Evolutionary conservation across 2,888 invertebrate species (phyloP).

Genomic region (Hirtodrosophila confusa): DNA sequence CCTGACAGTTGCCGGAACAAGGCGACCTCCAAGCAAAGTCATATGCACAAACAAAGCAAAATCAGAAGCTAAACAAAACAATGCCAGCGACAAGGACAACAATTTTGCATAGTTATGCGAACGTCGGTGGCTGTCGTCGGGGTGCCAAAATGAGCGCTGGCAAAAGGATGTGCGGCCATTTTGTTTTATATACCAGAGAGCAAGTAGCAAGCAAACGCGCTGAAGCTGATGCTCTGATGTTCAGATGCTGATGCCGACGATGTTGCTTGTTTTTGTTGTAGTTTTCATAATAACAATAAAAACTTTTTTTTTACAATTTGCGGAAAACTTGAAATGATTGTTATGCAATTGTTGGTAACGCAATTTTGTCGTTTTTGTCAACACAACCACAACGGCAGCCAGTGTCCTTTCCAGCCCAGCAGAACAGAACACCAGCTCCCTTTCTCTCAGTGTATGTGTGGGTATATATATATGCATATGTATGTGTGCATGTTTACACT

Average conservation of each 20-base stretch:
- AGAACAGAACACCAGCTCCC: background rate
- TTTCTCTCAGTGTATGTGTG: background rate
- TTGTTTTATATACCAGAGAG: constrained; percentile 67
- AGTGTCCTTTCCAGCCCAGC: constrained; percentile 31
- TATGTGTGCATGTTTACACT: constrained; percentile 73
- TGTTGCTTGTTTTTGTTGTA: constrained; percentile 62
- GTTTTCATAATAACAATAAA: constrained; percentile 79
- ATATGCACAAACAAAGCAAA: constrained; percentile 69
- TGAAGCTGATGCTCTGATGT: constrained; percentile 19
- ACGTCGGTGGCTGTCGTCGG: constrained; percentile 55
- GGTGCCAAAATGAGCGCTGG: constrained; percentile 76
- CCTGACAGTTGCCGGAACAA: constrained; percentile 29
- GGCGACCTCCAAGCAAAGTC: constrained; percentile 76
- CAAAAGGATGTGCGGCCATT: constrained; percentile 79
- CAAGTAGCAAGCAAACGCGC: constrained; percentile 53
- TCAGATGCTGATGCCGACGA: constrained; percentile 41
- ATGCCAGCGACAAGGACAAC: constrained; percentile 58
- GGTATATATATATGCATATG: constrained; percentile 11
- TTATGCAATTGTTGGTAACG: constrained; percentile 79
- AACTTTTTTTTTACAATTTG: constrained; percentile 74
- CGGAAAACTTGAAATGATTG: constrained; percentile 80
- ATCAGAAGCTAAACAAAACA: constrained; percentile 76
- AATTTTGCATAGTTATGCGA: constrained; percentile 77
- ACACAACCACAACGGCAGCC: constrained; percentile 41
- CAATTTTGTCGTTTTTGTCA: constrained; percentile 78